Evolutionary conservation across 2,113 vertebrate species (phyloP), one percentile per base, ranked within the genome.

Genomic region (Rhinolophus sinicus): DNA sequence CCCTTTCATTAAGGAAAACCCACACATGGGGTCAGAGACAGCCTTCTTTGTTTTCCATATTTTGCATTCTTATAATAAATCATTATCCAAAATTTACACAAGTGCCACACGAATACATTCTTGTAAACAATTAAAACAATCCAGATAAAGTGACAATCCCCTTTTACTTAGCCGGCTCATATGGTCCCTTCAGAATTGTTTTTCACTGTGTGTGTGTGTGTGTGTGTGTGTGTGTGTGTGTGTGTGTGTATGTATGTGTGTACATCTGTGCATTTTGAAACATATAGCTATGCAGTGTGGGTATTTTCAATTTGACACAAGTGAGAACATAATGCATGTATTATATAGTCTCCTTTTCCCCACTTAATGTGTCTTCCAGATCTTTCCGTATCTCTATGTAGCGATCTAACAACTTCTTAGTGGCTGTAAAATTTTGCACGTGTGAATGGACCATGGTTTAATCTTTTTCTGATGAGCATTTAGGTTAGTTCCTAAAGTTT

Each of bases 11-110:
- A 88, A 60, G 50, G 77, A 77, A 72, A 38, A n/a, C 26, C 21
- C 40, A 2, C 54, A 26, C 0, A 1, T 26, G 72, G 50, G 75
- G 26, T 60, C 21, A 16, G 40, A 93, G 50, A 40, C 8, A 56
- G 54, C 22, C 35, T 33, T 58, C 11, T 87, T 77, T 54, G 30
- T 47, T 82, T 69, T 67, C 72, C 33, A 12, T 58, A 62, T 21
- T 88, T 96, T 88, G 56, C 69, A n/a, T 95, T 96, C 90, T 70
- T 90, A 67, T 3, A 67, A 28, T 69, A 72, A 81, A 56, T 65
- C 52, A 88, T 76, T 44, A 78, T 69, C 84, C 21, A 54, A 58
- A 84, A 85, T 85, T 60, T 93, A 78, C 38, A 72, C 38, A 94
- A 85, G 12, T 64, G 38, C 44, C 28, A 33, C 33, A 33, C 0